Conservation (phyloP, 1,140 invertebrate species). For the Heliconius himera region DNA sequence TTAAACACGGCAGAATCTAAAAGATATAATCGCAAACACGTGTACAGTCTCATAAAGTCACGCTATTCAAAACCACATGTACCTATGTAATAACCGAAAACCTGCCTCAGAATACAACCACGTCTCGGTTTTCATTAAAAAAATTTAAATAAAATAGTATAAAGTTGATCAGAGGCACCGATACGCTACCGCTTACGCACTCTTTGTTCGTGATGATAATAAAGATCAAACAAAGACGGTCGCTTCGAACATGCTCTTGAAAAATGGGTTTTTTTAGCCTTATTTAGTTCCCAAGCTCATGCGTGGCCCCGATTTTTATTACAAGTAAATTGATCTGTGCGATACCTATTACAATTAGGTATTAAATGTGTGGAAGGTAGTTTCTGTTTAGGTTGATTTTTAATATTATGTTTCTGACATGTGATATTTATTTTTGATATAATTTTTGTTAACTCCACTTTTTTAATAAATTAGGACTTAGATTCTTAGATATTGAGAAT, state of each 20-base stretch:
- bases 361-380: not conserved
- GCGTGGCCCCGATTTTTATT: slow-evolving; percentile 39
- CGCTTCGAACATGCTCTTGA: slow-evolving; percentile 61
- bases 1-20: not conserved
- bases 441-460: not conserved
- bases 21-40: slow-evolving; percentile 6
- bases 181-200: slow-evolving; percentile 79
- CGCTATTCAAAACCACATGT: slow-evolving; percentile 36
- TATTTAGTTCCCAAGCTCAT: slow-evolving; percentile 63
- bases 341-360: slow-evolving; percentile 25
- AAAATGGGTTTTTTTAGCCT: slow-evolving; percentile 54
- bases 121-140: slow-evolving; percentile 64
- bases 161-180: slow-evolving; percentile 75
- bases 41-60: slow-evolving; percentile 26
- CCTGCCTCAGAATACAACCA: slow-evolving; percentile 53
- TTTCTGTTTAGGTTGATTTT: not conserved
- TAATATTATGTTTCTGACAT: not conserved
- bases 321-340: slow-evolving; percentile 37
- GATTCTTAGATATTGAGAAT: not conserved
- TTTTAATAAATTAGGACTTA: not conserved
- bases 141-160: slow-evolving; percentile 68
- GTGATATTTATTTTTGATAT: not conserved
- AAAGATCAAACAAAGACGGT: slow-evolving; percentile 74
- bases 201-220: slow-evolving; percentile 71
- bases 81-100: slow-evolving; percentile 22